Percentiles rank a stretch among this genome's conserved stretches.
Conservation (phyloP, 2,888 invertebrate genomes). For the Adelphocoris suturalis region DNA sequence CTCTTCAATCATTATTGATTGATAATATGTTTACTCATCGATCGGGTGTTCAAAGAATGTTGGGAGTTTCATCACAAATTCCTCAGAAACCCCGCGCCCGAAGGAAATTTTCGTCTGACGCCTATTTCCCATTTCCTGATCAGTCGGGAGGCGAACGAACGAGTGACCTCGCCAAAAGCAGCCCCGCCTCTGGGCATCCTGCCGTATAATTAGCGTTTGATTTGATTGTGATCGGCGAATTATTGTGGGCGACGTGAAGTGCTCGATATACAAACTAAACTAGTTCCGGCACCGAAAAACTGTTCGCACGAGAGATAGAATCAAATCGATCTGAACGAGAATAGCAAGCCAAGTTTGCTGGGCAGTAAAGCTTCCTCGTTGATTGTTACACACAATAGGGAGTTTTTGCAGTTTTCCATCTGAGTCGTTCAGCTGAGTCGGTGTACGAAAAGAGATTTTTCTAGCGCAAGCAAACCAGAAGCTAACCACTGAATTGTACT, state of each 20-base stretch:
- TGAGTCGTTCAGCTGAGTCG: no score
- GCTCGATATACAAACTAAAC: neutral
- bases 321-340: no score
- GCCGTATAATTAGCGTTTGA: neutral
- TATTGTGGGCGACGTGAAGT: neutral
- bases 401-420: no score
- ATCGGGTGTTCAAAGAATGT: neutral
- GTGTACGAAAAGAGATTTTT: no score
- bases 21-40: neutral
- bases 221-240: neutral
- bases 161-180: neutral
- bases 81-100: neutral
- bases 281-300: neutral
- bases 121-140: conserved; percentile 5
- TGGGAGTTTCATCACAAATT: neutral
- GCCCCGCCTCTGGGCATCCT: neutral
- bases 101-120: neutral
- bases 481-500: no score
- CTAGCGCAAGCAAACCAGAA: no score
- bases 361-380: no score
- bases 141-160: neutral
- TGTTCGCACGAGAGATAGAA: neutral
- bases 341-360: no score
- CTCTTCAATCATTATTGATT: no score
- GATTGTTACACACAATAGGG: no score